Conservation (phyloP, 2,797 vertebrate genomes). For the Galaxias olidus region DNA sequence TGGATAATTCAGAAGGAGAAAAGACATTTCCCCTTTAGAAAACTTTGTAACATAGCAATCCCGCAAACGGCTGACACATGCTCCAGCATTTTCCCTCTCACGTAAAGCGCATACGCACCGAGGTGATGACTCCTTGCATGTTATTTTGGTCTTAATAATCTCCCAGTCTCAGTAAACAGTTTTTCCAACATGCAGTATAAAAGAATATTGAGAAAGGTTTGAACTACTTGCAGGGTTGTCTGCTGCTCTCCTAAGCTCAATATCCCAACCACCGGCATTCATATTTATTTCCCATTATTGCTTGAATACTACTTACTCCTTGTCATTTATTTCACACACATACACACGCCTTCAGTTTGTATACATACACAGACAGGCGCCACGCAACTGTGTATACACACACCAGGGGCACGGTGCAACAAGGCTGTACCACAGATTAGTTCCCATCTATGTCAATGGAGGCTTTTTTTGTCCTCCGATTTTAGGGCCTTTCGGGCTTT, state of each 20-base stretch:
- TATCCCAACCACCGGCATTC: slow-evolving; percentile 20
- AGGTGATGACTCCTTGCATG: slow-evolving; percentile 18
- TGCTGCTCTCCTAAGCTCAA: slow-evolving; percentile 27
- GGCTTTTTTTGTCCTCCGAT: slow-evolving; percentile 60
- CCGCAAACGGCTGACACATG: background rate
- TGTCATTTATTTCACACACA: background rate
- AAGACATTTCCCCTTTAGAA: too few species aligned
- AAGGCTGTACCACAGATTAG: slow-evolving; percentile 60
- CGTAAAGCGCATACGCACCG: background rate
- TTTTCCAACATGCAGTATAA: slow-evolving; percentile 38
- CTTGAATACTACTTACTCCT: background rate
- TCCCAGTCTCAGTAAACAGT: slow-evolving; percentile 60
- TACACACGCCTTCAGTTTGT: slow-evolving; percentile 9
- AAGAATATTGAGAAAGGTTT: slow-evolving; percentile 48
- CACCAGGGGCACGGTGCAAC: slow-evolving; percentile 21
- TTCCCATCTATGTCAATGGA: slow-evolving; percentile 65
- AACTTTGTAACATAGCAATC: too few species aligned
- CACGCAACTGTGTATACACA: slow-evolving; percentile 3
- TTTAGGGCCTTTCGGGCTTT: slow-evolving; percentile 64
- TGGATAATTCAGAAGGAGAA: too few species aligned
- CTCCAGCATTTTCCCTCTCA: background rate
- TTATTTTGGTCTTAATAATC: slow-evolving; percentile 42
- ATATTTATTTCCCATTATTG: background rate
- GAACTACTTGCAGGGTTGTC: slow-evolving; percentile 43
- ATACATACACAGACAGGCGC: slow-evolving; percentile 9